phyloP scores from a whole-genome alignment of 2,113 vertebrate genomes.

The Tretioscincus oriximinensis region DNA sequence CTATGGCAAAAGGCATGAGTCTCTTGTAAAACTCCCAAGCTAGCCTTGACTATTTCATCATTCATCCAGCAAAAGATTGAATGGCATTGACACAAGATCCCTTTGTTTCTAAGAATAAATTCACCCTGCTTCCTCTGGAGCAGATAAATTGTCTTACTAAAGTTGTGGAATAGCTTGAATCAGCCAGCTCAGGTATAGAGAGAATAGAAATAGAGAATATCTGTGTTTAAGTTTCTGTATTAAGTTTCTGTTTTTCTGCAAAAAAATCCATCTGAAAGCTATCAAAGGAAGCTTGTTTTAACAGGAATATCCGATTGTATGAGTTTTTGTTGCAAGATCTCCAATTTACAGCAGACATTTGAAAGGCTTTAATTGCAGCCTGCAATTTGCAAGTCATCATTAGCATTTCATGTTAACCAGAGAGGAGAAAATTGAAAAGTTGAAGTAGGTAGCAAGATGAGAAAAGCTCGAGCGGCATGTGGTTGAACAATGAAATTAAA shows the following conservation, averaged over 20 bases:
- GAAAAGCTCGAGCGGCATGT: not conserved
- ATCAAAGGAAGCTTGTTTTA: conserved; percentile 8
- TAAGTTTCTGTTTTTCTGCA: not conserved
- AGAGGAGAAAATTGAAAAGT: conserved; percentile 4
- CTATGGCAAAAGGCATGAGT: too few species aligned
- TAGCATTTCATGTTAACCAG: not conserved
- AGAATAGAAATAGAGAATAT: not conserved
- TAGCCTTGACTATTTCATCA: too few species aligned
- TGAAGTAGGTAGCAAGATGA: not conserved
- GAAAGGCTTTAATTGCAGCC: conserved; percentile 6
- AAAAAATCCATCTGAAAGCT: conserved; percentile 9
- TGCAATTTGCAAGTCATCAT: conserved; percentile 21
- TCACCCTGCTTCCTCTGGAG: not conserved
- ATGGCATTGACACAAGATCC: not conserved
- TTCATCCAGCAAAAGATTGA: too few species aligned
- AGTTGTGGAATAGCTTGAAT: not conserved
- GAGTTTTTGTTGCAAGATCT: conserved; percentile 1
- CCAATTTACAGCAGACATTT: conserved; percentile 16
- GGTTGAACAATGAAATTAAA: not conserved
- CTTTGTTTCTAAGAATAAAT: not conserved
- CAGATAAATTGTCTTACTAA: not conserved
- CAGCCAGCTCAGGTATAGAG: not conserved
- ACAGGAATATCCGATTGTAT: not conserved
- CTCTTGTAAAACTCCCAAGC: too few species aligned
- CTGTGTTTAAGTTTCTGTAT: not conserved